Base-by-base conservation (phyloP, 1,140 invertebrate species). In the Drosophila micromelanica region DNA sequence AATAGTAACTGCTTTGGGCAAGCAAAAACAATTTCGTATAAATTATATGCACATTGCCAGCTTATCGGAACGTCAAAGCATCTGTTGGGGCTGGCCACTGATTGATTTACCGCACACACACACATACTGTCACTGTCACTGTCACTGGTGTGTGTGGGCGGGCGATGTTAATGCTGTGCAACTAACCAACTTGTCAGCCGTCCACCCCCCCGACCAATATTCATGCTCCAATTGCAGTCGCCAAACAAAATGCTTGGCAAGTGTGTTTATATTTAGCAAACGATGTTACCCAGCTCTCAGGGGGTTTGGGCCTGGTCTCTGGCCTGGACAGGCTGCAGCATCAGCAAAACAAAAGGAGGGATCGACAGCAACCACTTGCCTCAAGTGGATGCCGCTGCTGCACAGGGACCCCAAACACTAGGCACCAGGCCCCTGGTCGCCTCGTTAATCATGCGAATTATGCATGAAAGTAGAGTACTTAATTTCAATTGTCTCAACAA, bases 401-500 rank as follows among this genome's bases (percentile, higher is more conserved):
- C 57, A 64, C 43, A 49, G 35, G 32, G 15, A 12, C 5, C 13
- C 38, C 35, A 54, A 8, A 4, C 12, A 11, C 42, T 7, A 20
- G 7, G 32, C 7, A 9, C 45, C 23, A 60, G 46, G 67, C 64
- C 76, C 57, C 71, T 76, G 64, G 59, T 72, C 67, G 81, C 69
- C 82, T 87, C 79, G 84, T 89, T 89, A 89, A 89, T 89, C 84
- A 89, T 89, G 79, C 76, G 84, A 89, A 89, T 89, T 89, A 89
- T 89, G 84, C 79, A 89, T 89, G 84, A 80, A 90, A 89, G 85
- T 90, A 74, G 84, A 90, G 85, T 89, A 80, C 84, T 89, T 89
- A 89, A 89, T 89, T 89, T 89, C 84, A 87, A 87, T 87, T 84
- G 84, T 87, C 84, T 87, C 81, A 87, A 87, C 84, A 85, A 85